Evolutionary conservation across 1,140 invertebrate species (phyloP).

Genomic region (Mactra quadrangularis): DNA sequence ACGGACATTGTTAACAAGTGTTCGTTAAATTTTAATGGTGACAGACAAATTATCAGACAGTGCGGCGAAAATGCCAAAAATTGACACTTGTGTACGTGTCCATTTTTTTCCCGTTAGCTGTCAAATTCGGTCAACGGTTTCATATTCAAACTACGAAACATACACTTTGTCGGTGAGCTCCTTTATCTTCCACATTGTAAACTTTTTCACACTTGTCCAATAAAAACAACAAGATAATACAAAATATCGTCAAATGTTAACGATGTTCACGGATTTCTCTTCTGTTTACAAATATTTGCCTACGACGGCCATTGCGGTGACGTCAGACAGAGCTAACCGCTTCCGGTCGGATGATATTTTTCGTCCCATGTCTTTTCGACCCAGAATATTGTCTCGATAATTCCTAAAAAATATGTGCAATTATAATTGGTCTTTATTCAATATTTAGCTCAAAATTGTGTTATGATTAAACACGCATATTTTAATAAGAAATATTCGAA

Average conservation of each 20-base stretch:
- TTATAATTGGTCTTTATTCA: too few relatives aligned
- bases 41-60: background rate
- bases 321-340: constrained; percentile 21
- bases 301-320: constrained; percentile 43
- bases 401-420: too few relatives aligned
- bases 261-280: constrained; percentile 33
- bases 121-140: constrained; percentile 12
- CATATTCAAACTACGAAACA: constrained; percentile 85
- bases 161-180: constrained; percentile 98
- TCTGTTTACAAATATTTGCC: constrained; percentile 21
- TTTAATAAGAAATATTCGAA: too few relatives aligned
- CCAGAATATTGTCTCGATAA: too few relatives aligned
- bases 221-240: background rate
- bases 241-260: background rate
- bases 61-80: constrained; percentile 10
- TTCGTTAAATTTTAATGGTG: too few relatives aligned
- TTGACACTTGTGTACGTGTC: constrained; percentile 41
- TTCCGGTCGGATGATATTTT: too few relatives aligned
- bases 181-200: constrained; percentile 92
- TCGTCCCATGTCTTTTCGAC: too few relatives aligned
- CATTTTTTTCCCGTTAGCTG: constrained; percentile 15
- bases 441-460: too few relatives aligned
- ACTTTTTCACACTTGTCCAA: background rate
- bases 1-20: background rate
- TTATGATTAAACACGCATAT: too few relatives aligned